Conservation (phyloP, 2,113 vertebrate species). For the Polypterus senegalus region DNA sequence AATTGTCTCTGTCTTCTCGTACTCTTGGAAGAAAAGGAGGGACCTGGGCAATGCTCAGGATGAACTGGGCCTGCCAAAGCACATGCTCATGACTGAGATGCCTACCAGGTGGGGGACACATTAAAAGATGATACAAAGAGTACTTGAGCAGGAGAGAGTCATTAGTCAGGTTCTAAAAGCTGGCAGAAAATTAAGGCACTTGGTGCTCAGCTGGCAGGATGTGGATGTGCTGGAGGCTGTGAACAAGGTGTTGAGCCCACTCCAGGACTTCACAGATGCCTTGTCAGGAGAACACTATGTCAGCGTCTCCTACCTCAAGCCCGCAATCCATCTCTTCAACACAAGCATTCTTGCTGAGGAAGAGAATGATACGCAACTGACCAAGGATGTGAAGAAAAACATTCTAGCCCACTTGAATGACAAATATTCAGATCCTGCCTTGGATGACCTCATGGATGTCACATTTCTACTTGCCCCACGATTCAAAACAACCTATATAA, state of each 20-base stretch:
- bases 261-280: slow-evolving; percentile 10
- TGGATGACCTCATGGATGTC: no score
- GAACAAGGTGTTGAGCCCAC: slow-evolving; percentile 7
- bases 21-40: slow-evolving; percentile 8
- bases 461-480: no score
- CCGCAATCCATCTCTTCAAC: slow-evolving; percentile 9
- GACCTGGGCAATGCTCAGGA: slow-evolving; percentile 4
- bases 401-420: no score
- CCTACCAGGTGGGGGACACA: slow-evolving; percentile 9
- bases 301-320: slow-evolving; percentile 8
- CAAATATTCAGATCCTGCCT: no score
- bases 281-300: slow-evolving; percentile 7
- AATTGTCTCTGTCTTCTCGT: neutral
- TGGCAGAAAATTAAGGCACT: slow-evolving; percentile 12
- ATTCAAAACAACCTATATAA: no score
- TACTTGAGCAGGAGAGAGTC: slow-evolving; percentile 12
- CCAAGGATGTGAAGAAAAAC: no score
- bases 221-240: slow-evolving; percentile 11
- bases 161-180: slow-evolving; percentile 6
- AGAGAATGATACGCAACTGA: no score
- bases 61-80: slow-evolving; percentile 7
- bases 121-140: slow-evolving; percentile 9
- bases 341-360: neutral
- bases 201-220: slow-evolving; percentile 7
- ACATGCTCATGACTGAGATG: slow-evolving; percentile 5